These are phyloP conservation scores for Clusia tigrina DNA, from an alignment of 2,888 invertebrate species.

Conservation along the genomic window DNA sequence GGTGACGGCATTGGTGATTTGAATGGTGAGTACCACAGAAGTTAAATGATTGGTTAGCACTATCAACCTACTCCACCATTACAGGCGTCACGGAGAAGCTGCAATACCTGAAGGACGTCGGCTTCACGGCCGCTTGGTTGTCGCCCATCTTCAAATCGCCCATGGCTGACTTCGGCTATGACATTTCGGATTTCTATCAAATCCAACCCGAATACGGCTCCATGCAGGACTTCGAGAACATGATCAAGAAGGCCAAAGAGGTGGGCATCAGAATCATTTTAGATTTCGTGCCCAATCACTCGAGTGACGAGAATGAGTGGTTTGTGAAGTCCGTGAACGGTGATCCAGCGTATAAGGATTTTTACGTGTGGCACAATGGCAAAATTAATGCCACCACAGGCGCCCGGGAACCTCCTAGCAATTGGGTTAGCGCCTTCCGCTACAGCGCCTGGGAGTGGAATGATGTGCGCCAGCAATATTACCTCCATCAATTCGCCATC, in stretches of 20 bases:
- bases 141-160: constrained; percentile 81
- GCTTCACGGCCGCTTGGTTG: constrained; percentile 75
- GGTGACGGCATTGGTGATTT: constrained; percentile 77
- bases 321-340: constrained; percentile 74
- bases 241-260: constrained; percentile 69
- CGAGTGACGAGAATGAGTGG: constrained; percentile 83
- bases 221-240: constrained; percentile 74
- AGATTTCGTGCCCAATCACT: constrained; percentile 69
- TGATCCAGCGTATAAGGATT: constrained; percentile 73
- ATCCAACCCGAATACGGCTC: constrained; percentile 78
- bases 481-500: constrained; percentile 71
- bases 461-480: constrained; percentile 68
- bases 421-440: constrained; percentile 68
- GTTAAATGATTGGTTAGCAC: not conserved
- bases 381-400: constrained; percentile 58
- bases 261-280: constrained; percentile 65
- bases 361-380: constrained; percentile 75
- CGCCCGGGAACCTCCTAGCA: constrained; percentile 65
- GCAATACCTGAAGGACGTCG: constrained; percentile 73
- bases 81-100: constrained; percentile 70
- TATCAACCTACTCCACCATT: too few species aligned
- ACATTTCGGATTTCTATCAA: constrained; percentile 74
- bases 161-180: constrained; percentile 82
- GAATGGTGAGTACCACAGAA: constrained; percentile 65
- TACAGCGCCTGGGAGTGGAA: constrained; percentile 74